Evolutionary conservation across 2,797 vertebrate genomes (phyloP).

Genomic region (Hoplostethus atlanticus): DNA sequence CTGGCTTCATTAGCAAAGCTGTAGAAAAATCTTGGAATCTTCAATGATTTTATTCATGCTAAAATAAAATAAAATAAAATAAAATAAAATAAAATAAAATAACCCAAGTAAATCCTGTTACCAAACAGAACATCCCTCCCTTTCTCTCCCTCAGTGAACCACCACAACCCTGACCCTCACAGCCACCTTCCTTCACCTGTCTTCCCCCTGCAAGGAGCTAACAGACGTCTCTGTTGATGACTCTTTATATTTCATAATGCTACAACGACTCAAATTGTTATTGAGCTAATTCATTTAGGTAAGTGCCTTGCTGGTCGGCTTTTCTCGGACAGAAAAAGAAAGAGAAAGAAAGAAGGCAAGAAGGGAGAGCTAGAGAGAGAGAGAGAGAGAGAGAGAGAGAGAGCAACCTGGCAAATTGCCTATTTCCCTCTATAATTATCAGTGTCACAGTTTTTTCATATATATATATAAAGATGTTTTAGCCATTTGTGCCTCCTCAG

Average conservation of each 20-base stretch:
- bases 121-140: neutral
- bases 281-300: neutral
- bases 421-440: too few species aligned
- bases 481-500: too few species aligned
- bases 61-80: too few species aligned
- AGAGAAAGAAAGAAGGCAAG: neutral
- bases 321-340: neutral
- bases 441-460: too few species aligned
- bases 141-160: neutral
- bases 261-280: constrained; percentile 41
- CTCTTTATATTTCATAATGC: constrained; percentile 18
- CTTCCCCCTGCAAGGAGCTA: constrained; percentile 10
- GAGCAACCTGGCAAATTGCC: too few species aligned
- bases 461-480: too few species aligned
- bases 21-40: too few species aligned
- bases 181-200: constrained; percentile 1
- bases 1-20: neutral
- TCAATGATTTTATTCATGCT: too few species aligned
- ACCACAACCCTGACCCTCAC: neutral
- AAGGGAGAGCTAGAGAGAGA: neutral
- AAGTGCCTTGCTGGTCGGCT: neutral
- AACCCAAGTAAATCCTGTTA: neutral
- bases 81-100: too few species aligned
- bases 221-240: constrained; percentile 14
- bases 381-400: neutral